Evolutionary conservation across 2,888 invertebrate species (phyloP).

Genomic region (Coecobrya sp.): DNA sequence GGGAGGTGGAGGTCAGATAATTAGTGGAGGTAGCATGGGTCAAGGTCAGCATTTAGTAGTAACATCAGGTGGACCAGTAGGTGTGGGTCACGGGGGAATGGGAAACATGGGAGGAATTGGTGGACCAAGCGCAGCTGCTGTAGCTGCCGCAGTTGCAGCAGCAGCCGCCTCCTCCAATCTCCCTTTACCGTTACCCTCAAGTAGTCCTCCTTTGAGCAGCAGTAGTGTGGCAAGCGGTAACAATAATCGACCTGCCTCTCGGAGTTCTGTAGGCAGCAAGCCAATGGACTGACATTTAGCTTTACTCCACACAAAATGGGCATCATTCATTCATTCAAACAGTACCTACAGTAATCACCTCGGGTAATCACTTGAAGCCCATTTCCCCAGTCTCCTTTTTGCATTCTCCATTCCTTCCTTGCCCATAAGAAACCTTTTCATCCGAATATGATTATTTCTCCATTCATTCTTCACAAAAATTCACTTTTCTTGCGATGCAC

Average conservation of each 20-base stretch:
- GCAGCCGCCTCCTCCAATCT: conserved; percentile 83
- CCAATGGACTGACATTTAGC: conserved; percentile 87
- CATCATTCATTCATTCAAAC: conserved; percentile 86
- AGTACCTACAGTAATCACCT: conserved; percentile 86
- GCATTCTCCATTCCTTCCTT: neutral
- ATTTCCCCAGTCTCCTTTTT: conserved; percentile 26
- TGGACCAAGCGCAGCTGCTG: conserved; percentile 84
- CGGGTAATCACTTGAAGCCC: conserved; percentile 82
- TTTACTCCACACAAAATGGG: conserved; percentile 86
- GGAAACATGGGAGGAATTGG: conserved; percentile 84
- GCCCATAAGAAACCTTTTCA: conserved; percentile 3
- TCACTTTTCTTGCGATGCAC: conserved; percentile 22
- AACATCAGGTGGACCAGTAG: conserved; percentile 75
- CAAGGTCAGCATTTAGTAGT: conserved; percentile 81
- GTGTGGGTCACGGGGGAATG: conserved; percentile 80
- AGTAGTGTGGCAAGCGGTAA: conserved; percentile 83
- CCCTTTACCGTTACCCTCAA: conserved; percentile 74
- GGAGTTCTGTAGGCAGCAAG: conserved; percentile 85
- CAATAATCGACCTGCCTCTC: conserved; percentile 86
- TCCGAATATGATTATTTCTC: conserved; percentile 9
- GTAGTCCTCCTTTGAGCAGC: conserved; percentile 84
- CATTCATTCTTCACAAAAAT: neutral
- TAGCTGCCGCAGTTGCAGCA: conserved; percentile 83
- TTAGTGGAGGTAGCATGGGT: conserved; percentile 83
- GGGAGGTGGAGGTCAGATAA: conserved; percentile 81